These are phyloP conservation scores for Pogonognathellus flavescens DNA, from an alignment of 1,140 invertebrate species.

Conservation along the genomic window DNA sequence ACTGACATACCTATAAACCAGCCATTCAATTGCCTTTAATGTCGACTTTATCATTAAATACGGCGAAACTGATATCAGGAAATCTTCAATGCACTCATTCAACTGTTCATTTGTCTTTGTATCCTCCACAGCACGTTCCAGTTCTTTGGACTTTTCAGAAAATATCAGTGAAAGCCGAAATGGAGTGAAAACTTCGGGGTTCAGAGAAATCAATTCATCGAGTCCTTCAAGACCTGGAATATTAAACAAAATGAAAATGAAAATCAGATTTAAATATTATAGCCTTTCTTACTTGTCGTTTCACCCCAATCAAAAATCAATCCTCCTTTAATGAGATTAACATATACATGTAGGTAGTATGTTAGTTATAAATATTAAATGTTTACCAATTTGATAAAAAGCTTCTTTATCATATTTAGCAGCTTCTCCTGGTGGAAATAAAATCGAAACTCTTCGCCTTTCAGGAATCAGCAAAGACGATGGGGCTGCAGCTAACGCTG, in stretches of 20 bases:
- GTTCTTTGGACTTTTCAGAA: constrained; percentile 78
- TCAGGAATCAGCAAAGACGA: constrained; percentile 78
- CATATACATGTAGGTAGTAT: too few relatives aligned
- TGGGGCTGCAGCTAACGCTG: constrained; percentile 83
- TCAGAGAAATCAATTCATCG: constrained; percentile 82
- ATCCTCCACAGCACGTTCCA: constrained; percentile 85
- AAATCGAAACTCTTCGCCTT: constrained; percentile 81
- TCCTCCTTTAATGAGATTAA: too few relatives aligned
- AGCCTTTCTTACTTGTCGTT: not conserved
- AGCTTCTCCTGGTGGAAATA: constrained; percentile 91
- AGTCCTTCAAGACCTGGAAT: constrained; percentile 79
- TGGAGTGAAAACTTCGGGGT: constrained; percentile 77
- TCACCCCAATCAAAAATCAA: not conserved
- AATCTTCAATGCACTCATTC: constrained; percentile 82
- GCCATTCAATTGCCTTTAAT: constrained; percentile 93
- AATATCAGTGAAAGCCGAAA: constrained; percentile 83
- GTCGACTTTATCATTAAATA: constrained; percentile 87
- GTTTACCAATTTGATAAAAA: constrained; percentile 84
- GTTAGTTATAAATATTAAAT: too few relatives aligned
- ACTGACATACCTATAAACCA: constrained; percentile 78
- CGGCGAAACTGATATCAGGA: constrained; percentile 85
- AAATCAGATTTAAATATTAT: not conserved
- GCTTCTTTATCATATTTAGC: constrained; percentile 85
- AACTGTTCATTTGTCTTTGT: constrained; percentile 82
- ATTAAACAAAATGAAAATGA: not conserved